These are phyloP conservation scores for Helicoverpa assulta DNA, from an alignment of 2,888 invertebrate species.

Conservation along the genomic window DNA sequence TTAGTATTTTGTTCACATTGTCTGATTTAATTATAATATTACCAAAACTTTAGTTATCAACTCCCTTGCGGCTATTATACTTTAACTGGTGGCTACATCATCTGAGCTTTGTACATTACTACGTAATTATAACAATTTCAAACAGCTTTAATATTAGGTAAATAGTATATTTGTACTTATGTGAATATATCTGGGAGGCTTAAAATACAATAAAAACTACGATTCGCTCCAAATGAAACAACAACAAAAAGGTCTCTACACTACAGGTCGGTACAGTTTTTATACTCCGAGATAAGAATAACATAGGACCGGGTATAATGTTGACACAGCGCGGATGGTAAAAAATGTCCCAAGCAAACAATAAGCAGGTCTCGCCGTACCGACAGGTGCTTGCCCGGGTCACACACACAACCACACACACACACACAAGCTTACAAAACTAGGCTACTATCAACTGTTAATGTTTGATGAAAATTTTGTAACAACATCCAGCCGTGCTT, in stretches of 20 bases:
- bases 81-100: no score
- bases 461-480: conserved; percentile 20
- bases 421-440: conserved; percentile 12
- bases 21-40: no score
- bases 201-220: no score
- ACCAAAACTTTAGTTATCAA: no score
- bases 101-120: no score
- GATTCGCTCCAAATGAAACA: no score
- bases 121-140: no score
- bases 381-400: conserved; percentile 61
- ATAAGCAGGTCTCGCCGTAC: conserved; percentile 52
- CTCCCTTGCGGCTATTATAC: no score
- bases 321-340: conserved; percentile 50
- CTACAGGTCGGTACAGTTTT: conserved; percentile 17
- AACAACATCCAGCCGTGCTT: neutral
- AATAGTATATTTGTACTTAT: no score
- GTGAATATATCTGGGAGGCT: no score
- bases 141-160: no score
- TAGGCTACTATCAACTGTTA: conserved; percentile 6
- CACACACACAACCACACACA: conserved; percentile 33
- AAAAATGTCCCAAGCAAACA: conserved; percentile 59
- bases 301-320: conserved; percentile 41
- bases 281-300: conserved; percentile 50
- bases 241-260: neutral
- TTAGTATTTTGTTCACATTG: no score